phyloP scores from a whole-genome alignment of 2,797 vertebrate genomes.

The Xenops minutus region DNA sequence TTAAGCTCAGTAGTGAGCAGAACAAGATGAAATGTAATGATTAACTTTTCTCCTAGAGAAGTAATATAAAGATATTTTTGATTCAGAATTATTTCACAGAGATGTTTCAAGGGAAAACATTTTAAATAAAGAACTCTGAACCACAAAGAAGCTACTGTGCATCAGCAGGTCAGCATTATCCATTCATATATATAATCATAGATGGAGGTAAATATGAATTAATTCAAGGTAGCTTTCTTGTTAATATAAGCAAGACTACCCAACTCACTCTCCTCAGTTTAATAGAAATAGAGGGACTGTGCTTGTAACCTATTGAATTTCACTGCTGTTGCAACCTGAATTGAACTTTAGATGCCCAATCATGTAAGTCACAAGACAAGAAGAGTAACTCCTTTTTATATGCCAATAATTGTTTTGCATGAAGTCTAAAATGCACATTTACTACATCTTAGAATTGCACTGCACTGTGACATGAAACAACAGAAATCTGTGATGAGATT shows the following conservation, averaged over 20 bases:
- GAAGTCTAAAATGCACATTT: not conserved
- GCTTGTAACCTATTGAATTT: not conserved
- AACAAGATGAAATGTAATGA: not conserved
- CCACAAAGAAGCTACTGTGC: not conserved
- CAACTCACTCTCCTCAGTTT: not conserved
- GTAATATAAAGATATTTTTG: not conserved
- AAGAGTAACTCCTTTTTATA: not conserved
- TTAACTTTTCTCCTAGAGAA: not conserved
- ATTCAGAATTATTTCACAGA: not conserved
- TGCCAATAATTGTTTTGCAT: not conserved
- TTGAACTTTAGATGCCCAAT: not conserved
- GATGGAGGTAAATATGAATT: accelerated
- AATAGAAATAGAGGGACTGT: not conserved
- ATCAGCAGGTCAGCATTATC: not conserved
- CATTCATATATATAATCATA: not conserved
- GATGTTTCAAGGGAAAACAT: not conserved
- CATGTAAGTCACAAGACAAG: not conserved
- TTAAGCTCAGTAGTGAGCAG: not conserved
- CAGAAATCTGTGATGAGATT: not conserved
- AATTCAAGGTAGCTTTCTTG: not conserved
- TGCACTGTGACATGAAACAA: not conserved
- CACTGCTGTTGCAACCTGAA: not conserved
- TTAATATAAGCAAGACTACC: not conserved
- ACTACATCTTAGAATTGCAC: not conserved
- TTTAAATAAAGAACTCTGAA: not conserved